Evolutionary conservation across 2,797 vertebrate genomes (phyloP).

Genomic region (Emydoidea blandingii): DNA sequence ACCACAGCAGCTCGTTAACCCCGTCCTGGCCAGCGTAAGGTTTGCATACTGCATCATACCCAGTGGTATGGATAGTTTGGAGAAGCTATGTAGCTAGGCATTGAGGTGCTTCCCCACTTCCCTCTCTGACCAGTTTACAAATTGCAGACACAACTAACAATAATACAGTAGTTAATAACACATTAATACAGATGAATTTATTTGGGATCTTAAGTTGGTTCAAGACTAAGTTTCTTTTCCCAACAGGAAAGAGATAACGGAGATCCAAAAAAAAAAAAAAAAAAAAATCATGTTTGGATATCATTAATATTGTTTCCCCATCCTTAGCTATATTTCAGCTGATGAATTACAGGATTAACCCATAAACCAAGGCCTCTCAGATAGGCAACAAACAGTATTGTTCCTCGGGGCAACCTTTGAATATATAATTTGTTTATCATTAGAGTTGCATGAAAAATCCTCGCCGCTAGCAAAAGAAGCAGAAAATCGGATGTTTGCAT

Average conservation of each 20-base stretch:
- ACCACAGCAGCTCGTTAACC: background rate
- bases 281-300: rapidly evolving
- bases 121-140: background rate
- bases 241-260: background rate
- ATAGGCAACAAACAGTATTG: background rate
- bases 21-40: background rate
- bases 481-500: rapidly evolving
- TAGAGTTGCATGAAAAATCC: background rate
- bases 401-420: background rate
- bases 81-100: background rate
- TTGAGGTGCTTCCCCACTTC: background rate
- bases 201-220: background rate
- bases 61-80: rapidly evolving
- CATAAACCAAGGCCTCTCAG: background rate
- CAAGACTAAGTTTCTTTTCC: background rate
- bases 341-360: background rate
- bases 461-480: background rate
- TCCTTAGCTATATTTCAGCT: background rate
- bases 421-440: background rate
- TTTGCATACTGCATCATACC: background rate
- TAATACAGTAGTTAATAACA: background rate
- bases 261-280: rapidly evolving
- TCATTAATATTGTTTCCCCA: background rate
- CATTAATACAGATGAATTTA: background rate
- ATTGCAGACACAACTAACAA: background rate